Base-by-base conservation (phyloP, 2,888 invertebrate genomes). In the Petrophora chlorosata region DNA sequence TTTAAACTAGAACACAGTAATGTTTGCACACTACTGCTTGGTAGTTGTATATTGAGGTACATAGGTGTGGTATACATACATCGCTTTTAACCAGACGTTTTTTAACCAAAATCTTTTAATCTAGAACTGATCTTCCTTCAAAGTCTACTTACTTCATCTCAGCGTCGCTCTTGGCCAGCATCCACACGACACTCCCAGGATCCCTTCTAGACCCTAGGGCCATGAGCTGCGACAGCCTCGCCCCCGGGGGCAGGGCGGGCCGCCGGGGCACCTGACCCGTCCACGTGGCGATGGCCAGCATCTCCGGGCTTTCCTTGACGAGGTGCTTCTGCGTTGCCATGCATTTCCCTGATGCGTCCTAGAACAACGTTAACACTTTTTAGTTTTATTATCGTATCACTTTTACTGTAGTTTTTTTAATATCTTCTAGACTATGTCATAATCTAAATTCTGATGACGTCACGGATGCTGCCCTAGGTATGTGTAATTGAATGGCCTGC, bases 201-300 rank as follows among this genome's bases (percentile, higher is more conserved):
- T 92, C 92, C 41, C 93, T 87, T 7, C 92, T 82, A 42, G 94
- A 94, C 1, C 96, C 96, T 32, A 96, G 90, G 0, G 95, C 96
- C 86, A 96, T 92, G 22, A 96, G 89, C 77, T 95, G 95, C n/a
- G 93, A 92, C 13, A 94, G 86, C 57, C 91, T 91, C 50, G 94
- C 94, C 0, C 94, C 93, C 0, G 91, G 91, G 0, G 96, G 96
- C 59, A 95, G 88, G 25, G 92, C 90, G 0, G 95, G 96, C 55
- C 95, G 86, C 59, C 93, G 91, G 0, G 96, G 95, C 60, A 96
- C 94, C 76, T 95, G 93, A 2, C 94, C 92, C 0, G 96, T 96
- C 94, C 94, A 96, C 63, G 94, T 94, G 1, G 95, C 94, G 52
- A 95, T 95, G 14, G 96, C 95, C 67, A 96, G 85, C 91, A 96